Base-by-base conservation (phyloP, 2,888 invertebrate genomes). In the Ligdia adustata region DNA sequence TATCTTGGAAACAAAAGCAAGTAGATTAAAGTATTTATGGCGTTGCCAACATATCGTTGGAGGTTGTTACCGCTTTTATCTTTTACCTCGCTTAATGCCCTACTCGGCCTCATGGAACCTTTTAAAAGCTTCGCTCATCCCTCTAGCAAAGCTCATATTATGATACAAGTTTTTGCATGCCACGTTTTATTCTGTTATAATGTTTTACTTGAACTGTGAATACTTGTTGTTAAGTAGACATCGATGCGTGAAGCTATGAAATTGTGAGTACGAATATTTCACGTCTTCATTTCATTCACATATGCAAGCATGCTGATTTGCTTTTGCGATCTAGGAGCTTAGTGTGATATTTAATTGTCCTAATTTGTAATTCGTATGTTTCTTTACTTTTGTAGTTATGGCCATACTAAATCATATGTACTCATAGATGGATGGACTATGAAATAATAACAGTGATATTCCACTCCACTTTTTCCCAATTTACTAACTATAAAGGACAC, bases 1-100 rank as follows among this genome's bases (percentile, higher is more conserved):
- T 82, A 85, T 83, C 79, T 76, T 64, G 65, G 62, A 74, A 82
- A 84, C 81, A 83, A 84, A 82, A 80, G 77, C 79, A 78, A 79
- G 75, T 74, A 84, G 80, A 80, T 80, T 77, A 79, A 75, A 68
- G 75, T 79, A 82, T 83, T 82, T 83, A 82, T 79, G 76, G 83
- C 65, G 69, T 67, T 60, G 67, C 68, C 78, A 72, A 78, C 77
- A 74, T 76, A 77, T 80, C 74, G 77, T 68, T 64, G 67, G 62
- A 72, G 75, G 79, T 77, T 77, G 75, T 78, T 75, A 74, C 76
- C 62, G 65, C 61, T 73, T 80, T 84, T 83, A 86, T 86, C 86
- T 81, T 61, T 62, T 69, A 70, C 74, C 72, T 70, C 64, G 70
- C 75, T 82, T 84, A 83, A 85, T 83, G 82, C 72, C 64, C 69